phyloP scores from a whole-genome alignment of 2,888 invertebrate genomes.

The Euzophera pinguis region DNA sequence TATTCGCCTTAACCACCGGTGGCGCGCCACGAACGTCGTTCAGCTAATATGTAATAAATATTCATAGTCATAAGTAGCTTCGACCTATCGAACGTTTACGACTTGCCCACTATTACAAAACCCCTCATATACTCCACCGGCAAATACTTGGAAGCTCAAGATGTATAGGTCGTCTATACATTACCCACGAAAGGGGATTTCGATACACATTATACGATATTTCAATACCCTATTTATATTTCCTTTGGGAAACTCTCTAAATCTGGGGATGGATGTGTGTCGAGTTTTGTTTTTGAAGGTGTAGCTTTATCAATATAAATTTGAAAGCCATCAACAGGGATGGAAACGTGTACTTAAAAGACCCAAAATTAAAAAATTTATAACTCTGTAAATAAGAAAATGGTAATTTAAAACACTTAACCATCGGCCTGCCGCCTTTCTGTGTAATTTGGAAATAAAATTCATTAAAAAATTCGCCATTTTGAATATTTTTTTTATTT shows the following conservation, averaged over 20 bases:
- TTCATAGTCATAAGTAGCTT: conserved; percentile 75
- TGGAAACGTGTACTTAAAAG: too few species aligned
- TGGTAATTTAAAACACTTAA: too few species aligned
- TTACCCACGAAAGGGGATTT: conserved; percentile 53
- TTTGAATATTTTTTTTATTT: too few species aligned
- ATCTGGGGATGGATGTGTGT: conserved; percentile 41
- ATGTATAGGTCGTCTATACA: conserved; percentile 39
- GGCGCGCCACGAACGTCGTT: conserved; percentile 53
- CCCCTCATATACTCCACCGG: conserved; percentile 24
- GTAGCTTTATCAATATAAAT: conserved; percentile 16
- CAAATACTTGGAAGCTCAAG: conserved; percentile 30
- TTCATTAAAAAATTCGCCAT: too few species aligned
- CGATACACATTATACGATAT: conserved; percentile 71
- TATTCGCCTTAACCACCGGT: conserved; percentile 54
- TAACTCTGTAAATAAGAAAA: too few species aligned
- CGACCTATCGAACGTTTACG: conserved; percentile 67
- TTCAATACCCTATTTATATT: conserved; percentile 74
- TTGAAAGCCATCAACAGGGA: too few species aligned
- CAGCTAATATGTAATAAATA: conserved; percentile 75
- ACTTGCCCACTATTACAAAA: conserved; percentile 36
- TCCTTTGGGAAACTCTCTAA: conserved; percentile 52
- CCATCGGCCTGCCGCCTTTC: too few species aligned
- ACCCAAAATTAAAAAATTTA: too few species aligned
- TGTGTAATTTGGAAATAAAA: too few species aligned
- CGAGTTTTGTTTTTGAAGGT: conserved; percentile 32